Conservation (phyloP, 2,113 vertebrate species). For the Collichthys lucidus region DNA sequence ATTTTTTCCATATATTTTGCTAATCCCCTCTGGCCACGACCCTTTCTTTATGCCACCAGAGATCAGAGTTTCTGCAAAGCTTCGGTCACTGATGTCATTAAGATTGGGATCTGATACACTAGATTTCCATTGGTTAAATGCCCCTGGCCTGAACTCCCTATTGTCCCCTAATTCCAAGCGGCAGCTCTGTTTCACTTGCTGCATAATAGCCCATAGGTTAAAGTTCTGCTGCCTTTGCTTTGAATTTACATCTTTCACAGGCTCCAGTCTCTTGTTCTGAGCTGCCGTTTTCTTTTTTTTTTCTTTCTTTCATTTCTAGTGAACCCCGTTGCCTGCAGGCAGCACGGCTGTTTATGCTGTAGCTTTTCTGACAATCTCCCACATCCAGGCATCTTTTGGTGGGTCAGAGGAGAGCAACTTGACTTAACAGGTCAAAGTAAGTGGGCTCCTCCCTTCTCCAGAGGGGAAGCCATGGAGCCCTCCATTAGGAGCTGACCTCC, state of each 20-base stretch:
- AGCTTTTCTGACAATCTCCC: constrained; percentile 71
- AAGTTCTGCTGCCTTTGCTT: constrained; percentile 81
- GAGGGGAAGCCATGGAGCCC: constrained; percentile 78
- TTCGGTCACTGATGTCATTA: constrained; percentile 82
- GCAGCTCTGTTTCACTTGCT: constrained; percentile 80
- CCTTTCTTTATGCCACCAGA: constrained; percentile 78
- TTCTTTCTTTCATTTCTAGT: constrained; percentile 58
- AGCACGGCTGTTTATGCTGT: constrained; percentile 67
- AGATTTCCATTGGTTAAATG: constrained; percentile 78
- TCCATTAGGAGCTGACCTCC: constrained; percentile 83
- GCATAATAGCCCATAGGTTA: constrained; percentile 82
- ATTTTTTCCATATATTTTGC: constrained; percentile 64
- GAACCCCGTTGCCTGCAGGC: constrained; percentile 68
- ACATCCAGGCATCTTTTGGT: constrained; percentile 76
- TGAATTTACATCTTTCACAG: constrained; percentile 82
- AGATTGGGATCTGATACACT: constrained; percentile 83
- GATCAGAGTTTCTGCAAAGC: constrained; percentile 78
- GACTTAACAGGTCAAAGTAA: constrained; percentile 85
- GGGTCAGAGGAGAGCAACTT: constrained; percentile 84
- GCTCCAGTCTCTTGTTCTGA: constrained; percentile 63
- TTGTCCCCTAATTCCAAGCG: constrained; percentile 81
- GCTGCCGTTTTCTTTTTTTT: constrained; percentile 66
- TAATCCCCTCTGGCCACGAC: constrained; percentile 67
- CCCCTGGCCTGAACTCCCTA: constrained; percentile 77
- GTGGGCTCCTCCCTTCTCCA: constrained; percentile 81